Evolutionary conservation across 2,797 vertebrate genomes (phyloP).

Genomic region (Poeciliopsis presidionis): DNA sequence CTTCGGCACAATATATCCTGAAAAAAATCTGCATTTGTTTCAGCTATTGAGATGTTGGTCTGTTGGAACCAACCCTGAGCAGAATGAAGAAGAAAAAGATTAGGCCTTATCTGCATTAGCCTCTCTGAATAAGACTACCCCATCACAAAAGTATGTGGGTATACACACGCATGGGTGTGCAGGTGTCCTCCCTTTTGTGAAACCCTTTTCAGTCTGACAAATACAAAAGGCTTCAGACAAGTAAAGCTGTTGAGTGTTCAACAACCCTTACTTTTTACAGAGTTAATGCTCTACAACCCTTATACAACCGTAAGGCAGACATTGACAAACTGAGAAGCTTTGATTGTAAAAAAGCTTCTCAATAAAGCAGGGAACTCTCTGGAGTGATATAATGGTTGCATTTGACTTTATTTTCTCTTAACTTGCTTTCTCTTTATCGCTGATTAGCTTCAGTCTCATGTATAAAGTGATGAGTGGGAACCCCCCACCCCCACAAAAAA

Average conservation of each 20-base stretch:
- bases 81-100: neutral
- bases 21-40: neutral
- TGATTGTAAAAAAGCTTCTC: conserved; percentile 11
- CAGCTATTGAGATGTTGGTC: neutral
- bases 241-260: neutral
- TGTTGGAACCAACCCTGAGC: neutral
- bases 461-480: conserved; percentile 16
- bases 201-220: neutral
- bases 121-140: too few species aligned
- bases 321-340: conserved; percentile 31
- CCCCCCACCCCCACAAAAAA: neutral
- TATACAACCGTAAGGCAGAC: conserved; percentile 15
- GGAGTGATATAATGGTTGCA: conserved; percentile 22
- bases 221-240: neutral
- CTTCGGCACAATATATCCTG: neutral
- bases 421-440: conserved; percentile 22
- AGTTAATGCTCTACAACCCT: conserved; percentile 9
- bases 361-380: conserved; percentile 31
- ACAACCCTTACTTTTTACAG: neutral
- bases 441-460: conserved; percentile 32
- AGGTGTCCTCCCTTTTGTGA: neutral
- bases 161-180: neutral
- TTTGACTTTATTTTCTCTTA: conserved; percentile 36
- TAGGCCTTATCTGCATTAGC: neutral
- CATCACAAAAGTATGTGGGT: neutral